phyloP scores from a whole-genome alignment of 2,888 invertebrate species.

The Stenotaenia linearis region DNA sequence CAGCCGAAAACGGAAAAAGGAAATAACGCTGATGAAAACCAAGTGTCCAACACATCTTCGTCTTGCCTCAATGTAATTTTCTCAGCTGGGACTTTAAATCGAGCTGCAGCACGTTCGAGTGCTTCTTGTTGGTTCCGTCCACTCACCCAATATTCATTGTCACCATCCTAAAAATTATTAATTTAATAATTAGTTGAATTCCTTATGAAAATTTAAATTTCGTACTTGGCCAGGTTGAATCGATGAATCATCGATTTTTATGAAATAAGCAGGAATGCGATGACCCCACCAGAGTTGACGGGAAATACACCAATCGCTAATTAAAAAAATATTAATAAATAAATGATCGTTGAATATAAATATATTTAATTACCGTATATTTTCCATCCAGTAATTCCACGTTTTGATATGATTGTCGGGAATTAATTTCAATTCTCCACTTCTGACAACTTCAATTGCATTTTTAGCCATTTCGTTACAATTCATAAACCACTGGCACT shows the following conservation, averaged over 20 bases:
- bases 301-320: conserved; percentile 96
- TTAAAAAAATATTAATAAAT: neutral
- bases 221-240: conserved; percentile 46
- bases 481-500: conserved; percentile 83
- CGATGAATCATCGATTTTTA: conserved; percentile 54
- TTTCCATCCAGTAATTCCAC: conserved; percentile 95
- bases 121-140: conserved; percentile 68
- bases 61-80: conserved; percentile 65
- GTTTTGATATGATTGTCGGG: conserved; percentile 86
- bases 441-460: conserved; percentile 60
- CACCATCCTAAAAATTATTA: conserved; percentile 40
- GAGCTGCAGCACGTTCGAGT: conserved; percentile 65
- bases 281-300: conserved; percentile 99
- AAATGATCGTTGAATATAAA: neutral
- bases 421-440: conserved; percentile 76
- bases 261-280: conserved; percentile 87
- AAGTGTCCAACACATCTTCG: conserved; percentile 96
- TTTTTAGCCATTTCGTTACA: conserved; percentile 82
- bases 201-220: conserved; percentile 28
- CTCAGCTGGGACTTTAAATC: conserved; percentile 54
- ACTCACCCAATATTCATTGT: conserved; percentile 58
- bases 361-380: conserved; percentile 64
- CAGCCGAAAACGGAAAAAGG: conserved; percentile 96
- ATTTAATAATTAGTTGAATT: too few species aligned
- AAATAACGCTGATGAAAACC: conserved; percentile 96